Percentiles rank a stretch among this genome's conserved stretches.
Evolutionary conservation across 2,797 vertebrate genomes (phyloP).

Genomic region (Dicrostonyx torquatus): DNA sequence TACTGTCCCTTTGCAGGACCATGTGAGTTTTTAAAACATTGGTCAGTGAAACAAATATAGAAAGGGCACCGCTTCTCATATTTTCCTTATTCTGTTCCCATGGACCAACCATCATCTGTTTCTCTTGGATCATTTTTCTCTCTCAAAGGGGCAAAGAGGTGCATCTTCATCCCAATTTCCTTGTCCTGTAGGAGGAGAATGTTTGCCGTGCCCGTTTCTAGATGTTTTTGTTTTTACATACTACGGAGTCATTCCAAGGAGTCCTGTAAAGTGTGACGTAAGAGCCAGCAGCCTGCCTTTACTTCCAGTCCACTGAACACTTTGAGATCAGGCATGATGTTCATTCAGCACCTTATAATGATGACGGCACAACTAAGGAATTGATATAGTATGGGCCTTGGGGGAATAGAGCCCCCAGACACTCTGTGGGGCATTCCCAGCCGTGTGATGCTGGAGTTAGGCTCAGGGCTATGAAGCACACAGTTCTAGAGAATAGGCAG

Average conservation of each 20-base stretch:
- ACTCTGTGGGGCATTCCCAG: not conserved
- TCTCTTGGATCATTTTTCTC: not conserved
- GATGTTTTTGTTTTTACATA: not conserved
- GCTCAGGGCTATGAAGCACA: not conserved
- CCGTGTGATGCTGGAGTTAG: not conserved
- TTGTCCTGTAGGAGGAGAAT: not conserved
- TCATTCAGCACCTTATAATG: not conserved
- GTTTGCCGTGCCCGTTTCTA: not conserved
- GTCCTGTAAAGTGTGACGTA: not conserved
- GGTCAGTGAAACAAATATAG: not conserved
- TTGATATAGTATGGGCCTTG: not conserved
- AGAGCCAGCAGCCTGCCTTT: not conserved
- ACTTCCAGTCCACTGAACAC: not conserved
- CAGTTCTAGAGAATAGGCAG: not conserved
- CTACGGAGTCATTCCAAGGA: not conserved
- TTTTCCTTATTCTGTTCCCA: conserved; percentile 4
- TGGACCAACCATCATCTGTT: not conserved
- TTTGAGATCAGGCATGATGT: not conserved
- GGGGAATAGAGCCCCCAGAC: not conserved
- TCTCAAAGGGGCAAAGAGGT: not conserved
- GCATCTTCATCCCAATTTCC: not conserved
- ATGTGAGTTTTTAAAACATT: not conserved
- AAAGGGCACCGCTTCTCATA: not conserved
- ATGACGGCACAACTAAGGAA: not conserved
- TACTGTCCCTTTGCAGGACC: not conserved